A percentile compares a stretch with the other conserved stretches of the same genome.
Conservation (phyloP, 2,888 invertebrate genomes). For the Cephus rjabovi region DNA sequence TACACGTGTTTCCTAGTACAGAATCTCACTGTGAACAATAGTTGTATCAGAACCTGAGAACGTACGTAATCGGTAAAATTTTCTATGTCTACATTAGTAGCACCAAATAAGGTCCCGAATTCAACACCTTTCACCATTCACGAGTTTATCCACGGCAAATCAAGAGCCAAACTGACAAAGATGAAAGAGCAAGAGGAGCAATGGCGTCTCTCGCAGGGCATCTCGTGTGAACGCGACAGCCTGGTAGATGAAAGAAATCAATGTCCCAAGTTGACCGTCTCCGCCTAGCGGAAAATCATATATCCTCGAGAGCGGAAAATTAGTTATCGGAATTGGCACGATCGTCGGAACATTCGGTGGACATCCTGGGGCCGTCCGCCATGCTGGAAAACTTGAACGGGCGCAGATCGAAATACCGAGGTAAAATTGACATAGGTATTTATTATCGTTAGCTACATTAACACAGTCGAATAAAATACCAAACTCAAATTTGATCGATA, state of each 20-base stretch:
- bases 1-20: not conserved
- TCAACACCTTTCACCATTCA: not conserved
- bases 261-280: conserved; percentile 26
- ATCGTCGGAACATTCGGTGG: conserved; percentile 4
- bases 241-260: conserved; percentile 19
- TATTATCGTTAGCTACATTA: not conserved
- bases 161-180: not conserved
- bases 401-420: not conserved
- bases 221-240: not conserved
- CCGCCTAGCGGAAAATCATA: conserved; percentile 28
- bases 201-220: not conserved
- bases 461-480: not conserved
- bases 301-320: conserved; percentile 41
- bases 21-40: not conserved
- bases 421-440: not conserved
- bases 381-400: not conserved
- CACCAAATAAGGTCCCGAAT: not conserved
- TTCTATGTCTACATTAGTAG: not conserved
- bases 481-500: not conserved
- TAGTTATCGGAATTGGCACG: conserved; percentile 38
- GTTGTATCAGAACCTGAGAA: not conserved
- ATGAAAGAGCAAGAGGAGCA: not conserved
- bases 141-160: not conserved
- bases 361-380: not conserved
- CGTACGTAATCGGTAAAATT: not conserved